These are phyloP conservation scores for Drosophila melanosoma DNA, from an alignment of 2,888 invertebrate genomes.

Conservation along the genomic window DNA sequence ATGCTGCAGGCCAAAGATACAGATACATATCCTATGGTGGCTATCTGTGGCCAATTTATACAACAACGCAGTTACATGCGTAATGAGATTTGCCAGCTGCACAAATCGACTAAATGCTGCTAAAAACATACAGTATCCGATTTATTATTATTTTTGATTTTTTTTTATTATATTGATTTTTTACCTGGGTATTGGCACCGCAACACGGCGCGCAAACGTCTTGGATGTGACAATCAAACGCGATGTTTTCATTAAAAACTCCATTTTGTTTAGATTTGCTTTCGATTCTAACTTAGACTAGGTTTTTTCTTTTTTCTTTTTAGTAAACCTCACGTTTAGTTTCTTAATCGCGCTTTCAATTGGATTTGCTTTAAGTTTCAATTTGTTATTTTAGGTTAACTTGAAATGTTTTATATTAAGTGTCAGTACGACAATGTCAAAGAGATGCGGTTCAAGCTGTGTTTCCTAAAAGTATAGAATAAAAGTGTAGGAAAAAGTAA, in stretches of 20 bases:
- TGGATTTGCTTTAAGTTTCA: conserved; percentile 14
- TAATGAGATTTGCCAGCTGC: conserved; percentile 54
- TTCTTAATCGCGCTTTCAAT: conserved; percentile 21
- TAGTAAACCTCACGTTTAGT: conserved; percentile 16
- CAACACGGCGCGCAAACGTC: conserved; percentile 84
- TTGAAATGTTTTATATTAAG: conserved; percentile 77
- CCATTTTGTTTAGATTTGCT: conserved; percentile 74
- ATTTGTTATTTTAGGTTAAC: conserved; percentile 46
- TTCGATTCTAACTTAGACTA: background rate
- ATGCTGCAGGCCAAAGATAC: conserved; percentile 37
- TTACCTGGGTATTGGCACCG: conserved; percentile 85
- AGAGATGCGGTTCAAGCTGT: conserved; percentile 81
- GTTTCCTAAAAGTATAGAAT: conserved; percentile 79
- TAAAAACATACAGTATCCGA: conserved; percentile 46
- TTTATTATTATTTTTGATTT: background rate
- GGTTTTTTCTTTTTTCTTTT: background rate
- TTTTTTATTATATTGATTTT: conserved; percentile 65
- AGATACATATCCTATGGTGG: conserved; percentile 32
- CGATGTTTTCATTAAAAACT: conserved; percentile 84
- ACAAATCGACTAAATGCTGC: conserved; percentile 24
- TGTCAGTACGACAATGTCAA: conserved; percentile 83
- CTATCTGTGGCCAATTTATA: conserved; percentile 47
- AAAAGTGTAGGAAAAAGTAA: conserved; percentile 15
- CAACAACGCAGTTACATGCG: conserved; percentile 73
- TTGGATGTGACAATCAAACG: conserved; percentile 83